Percentiles rank a stretch among this genome's conserved stretches.
phyloP scores from a whole-genome alignment of 2,113 vertebrate species.

The Lonchura striata region DNA sequence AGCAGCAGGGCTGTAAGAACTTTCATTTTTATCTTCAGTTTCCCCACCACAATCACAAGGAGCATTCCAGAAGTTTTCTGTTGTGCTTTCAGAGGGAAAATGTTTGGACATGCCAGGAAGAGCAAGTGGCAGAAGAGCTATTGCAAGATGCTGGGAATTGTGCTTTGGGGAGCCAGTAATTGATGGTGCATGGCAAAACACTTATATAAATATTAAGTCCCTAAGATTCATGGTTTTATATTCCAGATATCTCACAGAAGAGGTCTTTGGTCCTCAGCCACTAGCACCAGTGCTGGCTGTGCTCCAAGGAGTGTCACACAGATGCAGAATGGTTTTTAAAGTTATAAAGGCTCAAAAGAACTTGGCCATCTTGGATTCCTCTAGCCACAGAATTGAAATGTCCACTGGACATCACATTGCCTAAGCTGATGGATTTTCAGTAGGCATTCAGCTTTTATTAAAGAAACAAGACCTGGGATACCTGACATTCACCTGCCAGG shows the following conservation, averaged over 20 bases:
- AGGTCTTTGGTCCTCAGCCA: background rate
- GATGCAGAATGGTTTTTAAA: background rate
- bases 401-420: background rate
- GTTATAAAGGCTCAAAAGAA: background rate
- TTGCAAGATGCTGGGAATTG: background rate
- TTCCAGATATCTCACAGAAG: background rate
- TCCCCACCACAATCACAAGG: background rate
- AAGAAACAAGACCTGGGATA: background rate
- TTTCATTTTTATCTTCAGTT: background rate
- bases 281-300: background rate
- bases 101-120: background rate
- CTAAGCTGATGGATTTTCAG: background rate
- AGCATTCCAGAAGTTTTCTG: background rate
- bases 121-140: background rate
- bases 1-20: background rate
- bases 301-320: background rate
- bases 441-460: background rate
- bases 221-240: background rate
- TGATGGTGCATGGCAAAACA: background rate
- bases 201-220: background rate
- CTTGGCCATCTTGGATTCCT: background rate
- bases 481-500: background rate
- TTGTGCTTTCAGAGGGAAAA: background rate
- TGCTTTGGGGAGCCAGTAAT: background rate
- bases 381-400: background rate